phyloP scores from a whole-genome alignment of 2,113 vertebrate genomes.

The Tragelaphus buxtoni region DNA sequence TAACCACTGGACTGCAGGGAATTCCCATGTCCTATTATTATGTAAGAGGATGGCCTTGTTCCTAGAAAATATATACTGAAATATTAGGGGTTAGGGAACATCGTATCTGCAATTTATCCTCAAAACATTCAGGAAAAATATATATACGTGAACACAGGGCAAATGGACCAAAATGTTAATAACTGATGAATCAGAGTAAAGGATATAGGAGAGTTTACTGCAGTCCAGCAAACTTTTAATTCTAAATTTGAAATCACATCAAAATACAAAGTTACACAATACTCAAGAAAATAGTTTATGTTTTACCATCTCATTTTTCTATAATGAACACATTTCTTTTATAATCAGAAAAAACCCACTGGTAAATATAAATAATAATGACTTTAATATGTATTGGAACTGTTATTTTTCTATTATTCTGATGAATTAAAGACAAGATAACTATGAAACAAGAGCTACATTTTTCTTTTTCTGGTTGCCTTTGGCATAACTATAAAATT shows the following conservation, averaged over 20 bases:
- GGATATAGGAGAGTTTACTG: neutral
- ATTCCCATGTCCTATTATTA: neutral
- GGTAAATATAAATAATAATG: neutral
- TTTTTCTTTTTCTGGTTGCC: neutral
- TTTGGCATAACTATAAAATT: too few relatives aligned
- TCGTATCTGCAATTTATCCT: neutral
- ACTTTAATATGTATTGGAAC: neutral
- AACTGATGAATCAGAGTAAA: neutral
- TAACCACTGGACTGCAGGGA: neutral
- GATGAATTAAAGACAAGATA: neutral
- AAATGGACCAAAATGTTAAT: neutral
- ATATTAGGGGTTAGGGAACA: neutral
- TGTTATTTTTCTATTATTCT: neutral
- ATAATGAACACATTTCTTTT: neutral
- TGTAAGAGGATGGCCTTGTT: neutral
- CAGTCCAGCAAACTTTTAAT: neutral
- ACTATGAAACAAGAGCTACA: neutral
- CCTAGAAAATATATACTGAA: neutral
- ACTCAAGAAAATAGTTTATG: neutral
- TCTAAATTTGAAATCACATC: neutral
- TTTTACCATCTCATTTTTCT: slow-evolving; percentile 3
- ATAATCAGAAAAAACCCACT: neutral
- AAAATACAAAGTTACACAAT: slow-evolving; percentile 6
- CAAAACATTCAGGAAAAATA: neutral
- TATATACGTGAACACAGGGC: neutral